Percentiles rank a stretch among this genome's conserved stretches.
Conservation (phyloP, 2,797 vertebrate species). For the Etheostoma nigrum region DNA sequence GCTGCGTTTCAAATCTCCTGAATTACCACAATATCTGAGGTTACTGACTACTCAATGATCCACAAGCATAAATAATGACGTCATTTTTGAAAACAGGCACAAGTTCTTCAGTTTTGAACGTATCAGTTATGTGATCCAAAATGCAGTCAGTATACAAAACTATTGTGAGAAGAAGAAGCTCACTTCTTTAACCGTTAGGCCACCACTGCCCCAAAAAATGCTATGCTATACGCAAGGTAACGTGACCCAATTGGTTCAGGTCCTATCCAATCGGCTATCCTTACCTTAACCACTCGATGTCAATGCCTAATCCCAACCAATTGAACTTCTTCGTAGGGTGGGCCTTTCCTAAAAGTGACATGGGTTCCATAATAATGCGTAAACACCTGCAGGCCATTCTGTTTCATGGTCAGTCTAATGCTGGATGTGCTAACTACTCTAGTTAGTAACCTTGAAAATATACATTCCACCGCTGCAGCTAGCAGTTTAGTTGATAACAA, state of each 20-base stretch:
- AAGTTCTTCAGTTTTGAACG: constrained; percentile 91
- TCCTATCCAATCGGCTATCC: no score
- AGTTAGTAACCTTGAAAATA: constrained; percentile 24
- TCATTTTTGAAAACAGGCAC: constrained; percentile 92
- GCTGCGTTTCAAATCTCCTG: constrained; percentile 35
- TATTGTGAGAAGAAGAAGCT: constrained; percentile 35
- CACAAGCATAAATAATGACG: constrained; percentile 78
- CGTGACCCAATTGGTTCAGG: no score
- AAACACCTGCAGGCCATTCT: background rate
- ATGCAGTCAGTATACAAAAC: constrained; percentile 85
- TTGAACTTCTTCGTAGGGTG: no score
- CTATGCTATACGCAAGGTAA: no score
- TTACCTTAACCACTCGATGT: no score
- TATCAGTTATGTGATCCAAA: constrained; percentile 91
- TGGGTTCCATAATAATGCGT: no score
- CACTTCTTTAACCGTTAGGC: no score
- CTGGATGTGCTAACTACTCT: no score
- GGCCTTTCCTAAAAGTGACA: no score
- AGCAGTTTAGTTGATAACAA: constrained; percentile 50
- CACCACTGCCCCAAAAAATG: no score
- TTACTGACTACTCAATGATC: constrained; percentile 45
- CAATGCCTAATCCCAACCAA: no score
- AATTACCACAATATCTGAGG: constrained; percentile 56
- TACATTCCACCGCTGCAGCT: constrained; percentile 20
- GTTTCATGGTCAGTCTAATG: background rate